phyloP scores from a whole-genome alignment of 2,113 vertebrate genomes.

The Silurus glanis region DNA sequence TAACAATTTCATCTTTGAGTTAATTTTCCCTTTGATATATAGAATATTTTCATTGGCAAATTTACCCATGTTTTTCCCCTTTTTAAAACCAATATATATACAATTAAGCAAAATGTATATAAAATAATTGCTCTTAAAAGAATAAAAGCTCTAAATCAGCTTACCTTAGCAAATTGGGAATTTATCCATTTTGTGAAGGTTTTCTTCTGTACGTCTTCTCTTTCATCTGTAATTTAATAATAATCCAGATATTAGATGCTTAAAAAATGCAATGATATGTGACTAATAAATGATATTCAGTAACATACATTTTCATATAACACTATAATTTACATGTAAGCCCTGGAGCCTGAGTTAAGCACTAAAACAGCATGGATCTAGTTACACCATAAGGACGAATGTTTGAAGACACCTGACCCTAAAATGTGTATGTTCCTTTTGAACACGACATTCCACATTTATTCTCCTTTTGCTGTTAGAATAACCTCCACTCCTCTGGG shows the following conservation, averaged over 20 bases:
- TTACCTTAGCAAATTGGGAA: conserved; percentile 94
- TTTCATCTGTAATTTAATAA: conserved; percentile 84
- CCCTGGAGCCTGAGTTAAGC: no score
- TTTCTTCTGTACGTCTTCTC: conserved; percentile 99
- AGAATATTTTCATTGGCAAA: neutral
- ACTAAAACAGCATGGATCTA: no score
- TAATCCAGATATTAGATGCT: neutral
- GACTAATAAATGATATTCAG: neutral
- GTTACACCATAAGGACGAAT: no score
- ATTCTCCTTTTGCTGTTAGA: no score
- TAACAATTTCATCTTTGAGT: neutral
- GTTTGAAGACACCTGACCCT: no score
- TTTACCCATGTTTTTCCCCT: neutral
- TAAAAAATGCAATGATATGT: neutral
- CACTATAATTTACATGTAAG: no score
- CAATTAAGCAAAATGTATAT: neutral
- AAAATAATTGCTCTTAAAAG: neutral
- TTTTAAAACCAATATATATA: neutral
- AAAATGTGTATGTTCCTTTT: no score
- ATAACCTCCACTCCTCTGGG: no score
- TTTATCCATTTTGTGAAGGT: conserved; percentile 99
- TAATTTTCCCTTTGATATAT: neutral
- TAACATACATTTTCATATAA: neutral
- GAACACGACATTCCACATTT: no score
- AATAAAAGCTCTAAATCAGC: neutral